Conservation (phyloP, 2,797 vertebrate species). For the Rhynchotus rufescens region DNA sequence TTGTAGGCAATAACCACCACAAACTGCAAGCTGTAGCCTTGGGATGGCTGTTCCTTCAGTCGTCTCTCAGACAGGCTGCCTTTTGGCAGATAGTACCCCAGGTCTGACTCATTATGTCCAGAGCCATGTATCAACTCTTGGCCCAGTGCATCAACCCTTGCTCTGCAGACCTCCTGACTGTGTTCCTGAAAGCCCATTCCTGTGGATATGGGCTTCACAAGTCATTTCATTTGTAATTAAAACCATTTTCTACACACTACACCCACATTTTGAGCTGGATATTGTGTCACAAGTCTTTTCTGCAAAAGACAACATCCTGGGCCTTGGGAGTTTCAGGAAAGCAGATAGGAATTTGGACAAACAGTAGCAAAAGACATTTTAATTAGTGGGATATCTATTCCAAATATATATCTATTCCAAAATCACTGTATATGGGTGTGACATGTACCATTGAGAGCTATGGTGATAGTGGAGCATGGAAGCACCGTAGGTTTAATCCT, state of each 20-base stretch:
- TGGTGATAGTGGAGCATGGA: background rate
- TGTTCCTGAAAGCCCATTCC: background rate
- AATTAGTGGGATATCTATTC: background rate
- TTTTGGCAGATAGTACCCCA: background rate
- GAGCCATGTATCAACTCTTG: background rate
- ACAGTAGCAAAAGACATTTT: background rate
- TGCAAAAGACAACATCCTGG: background rate
- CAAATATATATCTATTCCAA: too few relatives aligned
- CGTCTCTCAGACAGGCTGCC: background rate
- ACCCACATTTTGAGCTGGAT: background rate
- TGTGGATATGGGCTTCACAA: background rate
- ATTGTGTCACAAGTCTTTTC: background rate
- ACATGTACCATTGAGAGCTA: fast-evolving
- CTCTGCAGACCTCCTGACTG: background rate
- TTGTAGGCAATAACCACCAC: background rate
- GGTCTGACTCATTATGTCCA: background rate
- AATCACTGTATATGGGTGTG: background rate
- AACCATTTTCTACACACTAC: background rate
- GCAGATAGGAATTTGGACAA: background rate
- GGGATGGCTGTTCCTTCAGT: background rate
- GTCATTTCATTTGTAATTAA: background rate
- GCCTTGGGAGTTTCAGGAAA: background rate
- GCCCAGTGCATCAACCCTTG: background rate
- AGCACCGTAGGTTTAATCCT: background rate
- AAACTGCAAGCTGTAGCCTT: background rate